Conservation (phyloP, 2,113 vertebrate species). For the Alaudala cheleensis region DNA sequence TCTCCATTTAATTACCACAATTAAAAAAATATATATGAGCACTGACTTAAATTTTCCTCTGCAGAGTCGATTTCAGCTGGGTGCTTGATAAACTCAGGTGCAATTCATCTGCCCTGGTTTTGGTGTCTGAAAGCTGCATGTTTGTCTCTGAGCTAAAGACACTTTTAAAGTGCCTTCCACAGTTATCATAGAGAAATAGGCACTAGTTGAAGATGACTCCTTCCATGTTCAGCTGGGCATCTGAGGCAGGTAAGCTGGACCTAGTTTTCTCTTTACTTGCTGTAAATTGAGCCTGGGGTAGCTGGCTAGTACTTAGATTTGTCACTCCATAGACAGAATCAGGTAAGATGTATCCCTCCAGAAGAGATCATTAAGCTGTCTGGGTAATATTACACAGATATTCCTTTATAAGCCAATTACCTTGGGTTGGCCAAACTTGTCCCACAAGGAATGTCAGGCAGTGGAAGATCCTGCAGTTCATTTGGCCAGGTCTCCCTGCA, state of each 20-base stretch:
- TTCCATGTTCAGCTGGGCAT: background rate
- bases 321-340: background rate
- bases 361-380: background rate
- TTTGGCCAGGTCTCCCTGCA: background rate
- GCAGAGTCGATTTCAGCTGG: background rate
- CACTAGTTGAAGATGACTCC: background rate
- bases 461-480: background rate
- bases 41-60: background rate
- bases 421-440: background rate
- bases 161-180: background rate
- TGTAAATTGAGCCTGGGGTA: background rate
- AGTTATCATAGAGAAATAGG: background rate
- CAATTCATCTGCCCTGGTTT: background rate
- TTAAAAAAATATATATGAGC: background rate
- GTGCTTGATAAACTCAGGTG: background rate
- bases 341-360: background rate
- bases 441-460: background rate
- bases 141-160: background rate
- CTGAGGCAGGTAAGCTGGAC: background rate
- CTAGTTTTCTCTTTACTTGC: background rate
- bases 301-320: background rate
- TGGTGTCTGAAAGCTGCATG: background rate
- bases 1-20: background rate
- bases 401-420: background rate
- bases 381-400: background rate